Percentiles rank a stretch among this genome's conserved stretches.
Evolutionary conservation across 1,140 invertebrate species (phyloP).

Genomic region (Aphelenchoides fujianensis): DNA sequence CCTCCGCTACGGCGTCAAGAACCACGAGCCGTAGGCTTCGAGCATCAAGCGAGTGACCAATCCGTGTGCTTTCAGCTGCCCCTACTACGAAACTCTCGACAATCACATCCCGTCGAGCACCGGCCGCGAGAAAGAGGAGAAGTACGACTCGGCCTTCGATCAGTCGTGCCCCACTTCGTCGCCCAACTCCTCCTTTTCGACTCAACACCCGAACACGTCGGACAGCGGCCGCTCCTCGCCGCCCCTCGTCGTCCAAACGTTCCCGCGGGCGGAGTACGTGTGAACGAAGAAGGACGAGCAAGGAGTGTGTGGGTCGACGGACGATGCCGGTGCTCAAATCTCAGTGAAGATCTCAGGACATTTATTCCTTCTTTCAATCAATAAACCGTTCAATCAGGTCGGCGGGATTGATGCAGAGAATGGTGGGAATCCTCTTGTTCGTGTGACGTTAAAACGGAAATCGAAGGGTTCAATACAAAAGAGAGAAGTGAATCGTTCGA

Average conservation of each 20-base stretch:
- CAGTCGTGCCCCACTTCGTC: neutral
- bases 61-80: neutral
- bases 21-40: neutral
- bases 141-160: slow-evolving; percentile 20
- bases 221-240: slow-evolving; percentile 10
- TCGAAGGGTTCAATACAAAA: no score
- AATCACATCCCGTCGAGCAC: neutral
- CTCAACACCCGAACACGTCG: neutral
- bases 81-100: slow-evolving; percentile 20
- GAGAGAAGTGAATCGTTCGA: no score
- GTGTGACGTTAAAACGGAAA: no score
- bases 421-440: no score
- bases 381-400: neutral
- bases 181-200: slow-evolving; percentile 15
- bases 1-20: neutral
- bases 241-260: neutral
- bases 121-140: neutral
- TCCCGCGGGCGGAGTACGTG: slow-evolving; percentile 1
- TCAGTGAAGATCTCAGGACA: neutral
- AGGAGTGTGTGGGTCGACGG: neutral
- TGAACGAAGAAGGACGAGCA: neutral
- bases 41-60: neutral
- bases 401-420: no score
- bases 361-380: neutral
- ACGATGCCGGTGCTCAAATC: neutral